phyloP scores from a whole-genome alignment of 1,140 invertebrate species.

The Bacillus rossius region DNA sequence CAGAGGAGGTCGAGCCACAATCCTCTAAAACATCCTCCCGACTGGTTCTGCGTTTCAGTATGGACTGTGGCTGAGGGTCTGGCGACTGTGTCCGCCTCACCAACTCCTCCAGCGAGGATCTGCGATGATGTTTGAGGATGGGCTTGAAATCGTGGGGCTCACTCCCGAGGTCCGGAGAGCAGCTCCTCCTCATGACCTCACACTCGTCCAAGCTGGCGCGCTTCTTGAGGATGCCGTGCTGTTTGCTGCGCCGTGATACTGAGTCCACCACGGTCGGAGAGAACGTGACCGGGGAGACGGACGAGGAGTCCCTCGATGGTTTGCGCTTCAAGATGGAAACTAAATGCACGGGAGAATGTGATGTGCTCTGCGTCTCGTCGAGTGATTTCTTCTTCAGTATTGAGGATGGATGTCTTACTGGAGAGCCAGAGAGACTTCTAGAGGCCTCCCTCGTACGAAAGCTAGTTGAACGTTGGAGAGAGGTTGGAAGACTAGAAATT shows the following conservation, averaged over 20 bases:
- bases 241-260: conserved; percentile 45
- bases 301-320: conserved; percentile 51
- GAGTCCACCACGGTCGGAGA: conserved; percentile 59
- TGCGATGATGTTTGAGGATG: conserved; percentile 58
- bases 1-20: conserved; percentile 49
- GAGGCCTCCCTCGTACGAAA: not conserved
- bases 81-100: conserved; percentile 46
- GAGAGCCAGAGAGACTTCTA: not conserved
- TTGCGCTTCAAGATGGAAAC: conserved; percentile 78
- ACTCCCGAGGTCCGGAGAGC: conserved; percentile 50
- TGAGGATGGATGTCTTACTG: conserved; percentile 9
- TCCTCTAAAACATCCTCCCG: conserved; percentile 51
- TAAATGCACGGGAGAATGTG: conserved; percentile 43
- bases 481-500: no score
- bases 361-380: conserved; percentile 27
- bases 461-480: conserved; percentile 9
- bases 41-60: conserved; percentile 61
- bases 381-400: conserved; percentile 32
- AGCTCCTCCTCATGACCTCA: conserved; percentile 59
- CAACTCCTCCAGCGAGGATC: conserved; percentile 63
- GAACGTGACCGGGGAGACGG: conserved; percentile 60
- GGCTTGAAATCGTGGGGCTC: conserved; percentile 47
- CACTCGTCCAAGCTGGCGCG: conserved; percentile 65
- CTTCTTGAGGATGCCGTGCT: conserved; percentile 75
- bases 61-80: conserved; percentile 55